Percentiles rank a stretch among this genome's conserved stretches.
These are phyloP conservation scores for Actinia equina DNA, from an alignment of 64 coral and sea anemone species.

Conservation along the genomic window DNA sequence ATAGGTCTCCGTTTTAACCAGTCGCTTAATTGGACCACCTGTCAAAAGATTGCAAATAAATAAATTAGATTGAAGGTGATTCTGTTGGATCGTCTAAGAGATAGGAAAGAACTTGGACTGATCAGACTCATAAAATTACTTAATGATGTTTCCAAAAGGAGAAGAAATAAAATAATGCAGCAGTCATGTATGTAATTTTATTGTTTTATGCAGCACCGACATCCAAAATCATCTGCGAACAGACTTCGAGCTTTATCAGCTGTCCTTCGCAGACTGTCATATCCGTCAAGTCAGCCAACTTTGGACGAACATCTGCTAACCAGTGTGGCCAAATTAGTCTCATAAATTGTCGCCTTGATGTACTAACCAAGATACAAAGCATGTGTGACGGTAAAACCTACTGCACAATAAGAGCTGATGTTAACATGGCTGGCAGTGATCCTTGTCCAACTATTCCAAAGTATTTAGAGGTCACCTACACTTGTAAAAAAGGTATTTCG, in stretches of 20 bases:
- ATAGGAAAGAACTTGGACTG: too few species aligned
- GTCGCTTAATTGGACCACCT: too few species aligned
- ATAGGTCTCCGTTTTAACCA: too few species aligned
- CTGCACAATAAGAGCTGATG: slow-evolving; percentile 23
- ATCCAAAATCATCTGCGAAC: slow-evolving; percentile 10
- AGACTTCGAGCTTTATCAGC: slow-evolving; percentile 29
- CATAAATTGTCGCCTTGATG: slow-evolving; percentile 25
- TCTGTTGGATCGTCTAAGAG: too few species aligned
- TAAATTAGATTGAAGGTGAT: too few species aligned
- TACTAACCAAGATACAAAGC: slow-evolving; percentile 10
- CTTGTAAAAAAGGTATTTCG: slow-evolving; percentile 15
- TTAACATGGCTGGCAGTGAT: slow-evolving; percentile 13
- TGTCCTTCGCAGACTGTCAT: slow-evolving; percentile 41
- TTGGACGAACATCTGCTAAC: slow-evolving; percentile 17
- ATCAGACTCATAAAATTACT: too few species aligned
- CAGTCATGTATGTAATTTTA: too few species aligned
- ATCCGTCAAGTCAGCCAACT: slow-evolving; percentile 4
- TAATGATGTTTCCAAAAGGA: too few species aligned
- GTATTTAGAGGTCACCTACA: slow-evolving; percentile 43
- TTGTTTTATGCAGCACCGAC: slow-evolving; percentile 14
- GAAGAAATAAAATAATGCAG: too few species aligned
- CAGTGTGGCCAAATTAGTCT: slow-evolving; percentile 18
- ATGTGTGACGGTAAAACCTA: slow-evolving; percentile 20
- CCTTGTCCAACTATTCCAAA: slow-evolving; percentile 25
- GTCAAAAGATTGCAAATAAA: too few species aligned